Conservation (phyloP, 2,113 vertebrate species). For the Calyptommatus sinebrachiatus region DNA sequence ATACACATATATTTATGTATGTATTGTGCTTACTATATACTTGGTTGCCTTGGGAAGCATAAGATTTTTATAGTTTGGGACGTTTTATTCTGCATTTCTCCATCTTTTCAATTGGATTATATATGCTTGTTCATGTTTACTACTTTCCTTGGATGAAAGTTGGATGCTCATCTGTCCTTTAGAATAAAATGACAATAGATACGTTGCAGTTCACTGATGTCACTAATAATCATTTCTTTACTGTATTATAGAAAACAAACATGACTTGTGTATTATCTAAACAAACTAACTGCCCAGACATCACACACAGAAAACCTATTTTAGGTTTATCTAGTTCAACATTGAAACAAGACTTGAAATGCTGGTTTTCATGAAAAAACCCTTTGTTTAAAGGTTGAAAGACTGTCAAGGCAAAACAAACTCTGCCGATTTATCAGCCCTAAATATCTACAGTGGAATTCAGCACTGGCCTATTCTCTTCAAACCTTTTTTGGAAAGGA, state of each 20-base stretch:
- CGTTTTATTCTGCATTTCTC: too few relatives aligned
- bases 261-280: background rate
- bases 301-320: background rate
- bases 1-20: too few relatives aligned
- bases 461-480: conserved; percentile 8
- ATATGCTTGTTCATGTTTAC: too few relatives aligned
- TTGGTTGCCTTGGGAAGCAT: too few relatives aligned
- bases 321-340: background rate
- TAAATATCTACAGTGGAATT: background rate
- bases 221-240: too few relatives aligned
- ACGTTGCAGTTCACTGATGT: too few relatives aligned
- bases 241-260: background rate
- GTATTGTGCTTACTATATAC: too few relatives aligned
- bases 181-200: too few relatives aligned
- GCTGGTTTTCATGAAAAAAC: background rate
- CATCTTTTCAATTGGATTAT: too few relatives aligned
- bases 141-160: too few relatives aligned
- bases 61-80: too few relatives aligned
- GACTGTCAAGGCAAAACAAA: background rate
- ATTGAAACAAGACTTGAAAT: background rate
- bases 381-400: background rate
- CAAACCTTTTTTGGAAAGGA: background rate
- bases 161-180: too few relatives aligned
- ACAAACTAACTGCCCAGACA: background rate
- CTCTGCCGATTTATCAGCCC: background rate